A percentile compares a stretch with the other conserved stretches of the same genome.
Evolutionary conservation across 2,113 vertebrate genomes (phyloP).

Genomic region (Eudorcas thomsonii): DNA sequence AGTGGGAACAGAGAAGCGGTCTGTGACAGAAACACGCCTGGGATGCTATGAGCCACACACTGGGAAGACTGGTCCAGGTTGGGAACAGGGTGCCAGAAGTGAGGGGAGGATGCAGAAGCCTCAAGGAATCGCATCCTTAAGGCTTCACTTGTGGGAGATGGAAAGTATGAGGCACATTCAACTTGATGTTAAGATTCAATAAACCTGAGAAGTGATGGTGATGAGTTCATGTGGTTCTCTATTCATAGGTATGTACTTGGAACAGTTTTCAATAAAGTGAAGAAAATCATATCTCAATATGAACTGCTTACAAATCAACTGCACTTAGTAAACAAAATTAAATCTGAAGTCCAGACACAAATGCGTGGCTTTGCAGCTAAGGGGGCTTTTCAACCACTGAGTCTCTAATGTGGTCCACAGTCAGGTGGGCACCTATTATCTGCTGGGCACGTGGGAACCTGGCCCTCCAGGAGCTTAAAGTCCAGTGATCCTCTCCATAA

Average conservation of each 20-base stretch:
- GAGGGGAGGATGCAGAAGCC: background rate
- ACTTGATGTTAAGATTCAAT: background rate
- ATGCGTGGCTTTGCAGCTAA: background rate
- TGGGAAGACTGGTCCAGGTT: background rate
- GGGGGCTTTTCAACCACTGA: background rate
- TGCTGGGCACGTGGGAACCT: background rate
- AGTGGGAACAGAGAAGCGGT: background rate
- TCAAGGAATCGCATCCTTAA: too few species aligned
- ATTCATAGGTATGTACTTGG: background rate
- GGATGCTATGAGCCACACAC: background rate
- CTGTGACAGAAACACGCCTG: background rate
- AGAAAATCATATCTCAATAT: background rate
- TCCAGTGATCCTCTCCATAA: too few species aligned
- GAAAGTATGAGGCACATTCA: background rate
- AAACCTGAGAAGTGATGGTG: background rate
- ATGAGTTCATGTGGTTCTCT: background rate
- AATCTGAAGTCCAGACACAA: background rate
- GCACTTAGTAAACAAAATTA: background rate
- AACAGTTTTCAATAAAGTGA: background rate
- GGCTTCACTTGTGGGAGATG: background rate
- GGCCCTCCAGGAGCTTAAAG: background rate
- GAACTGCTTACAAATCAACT: background rate
- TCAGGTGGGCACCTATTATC: background rate
- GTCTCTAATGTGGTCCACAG: background rate
- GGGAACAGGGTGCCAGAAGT: accelerated